A percentile compares a stretch with the other conserved stretches of the same genome.
These are phyloP conservation scores for Menidia beryllina DNA, from an alignment of 2,113 vertebrate genomes.

Conservation along the genomic window DNA sequence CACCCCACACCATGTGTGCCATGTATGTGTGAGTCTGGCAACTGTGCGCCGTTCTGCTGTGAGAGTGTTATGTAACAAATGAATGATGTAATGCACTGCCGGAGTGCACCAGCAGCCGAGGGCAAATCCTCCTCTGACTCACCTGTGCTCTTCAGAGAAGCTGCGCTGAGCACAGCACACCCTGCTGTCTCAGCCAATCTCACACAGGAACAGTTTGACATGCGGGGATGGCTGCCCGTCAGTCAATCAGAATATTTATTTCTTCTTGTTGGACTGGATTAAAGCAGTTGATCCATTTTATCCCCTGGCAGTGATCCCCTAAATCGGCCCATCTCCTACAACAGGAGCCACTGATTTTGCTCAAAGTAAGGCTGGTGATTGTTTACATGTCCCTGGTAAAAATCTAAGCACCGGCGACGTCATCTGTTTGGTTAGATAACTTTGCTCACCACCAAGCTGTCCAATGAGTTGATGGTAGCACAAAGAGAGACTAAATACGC, in stretches of 20 bases:
- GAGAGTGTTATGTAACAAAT: conserved; percentile 77
- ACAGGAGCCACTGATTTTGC: conserved; percentile 45
- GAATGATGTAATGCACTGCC: conserved; percentile 78
- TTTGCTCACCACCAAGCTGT: conserved; percentile 5
- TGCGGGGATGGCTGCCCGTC: conserved; percentile 32
- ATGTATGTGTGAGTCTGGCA: conserved; percentile 41
- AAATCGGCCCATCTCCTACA: conserved; percentile 56
- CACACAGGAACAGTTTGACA: conserved; percentile 8
- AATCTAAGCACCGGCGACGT: conserved; percentile 31
- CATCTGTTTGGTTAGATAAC: conserved; percentile 52
- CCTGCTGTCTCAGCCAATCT: conserved; percentile 14
- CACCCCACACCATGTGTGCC: conserved; percentile 43
- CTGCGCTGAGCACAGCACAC: conserved; percentile 22
- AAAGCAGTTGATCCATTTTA: conserved; percentile 70
- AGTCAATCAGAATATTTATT: conserved; percentile 43
- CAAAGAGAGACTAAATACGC: background rate
- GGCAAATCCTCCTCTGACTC: conserved; percentile 63
- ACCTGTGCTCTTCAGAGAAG: conserved; percentile 71
- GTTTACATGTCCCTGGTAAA: conserved; percentile 19
- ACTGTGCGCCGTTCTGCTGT: conserved; percentile 50
- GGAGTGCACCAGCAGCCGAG: conserved; percentile 64
- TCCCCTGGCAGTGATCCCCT: conserved; percentile 62
- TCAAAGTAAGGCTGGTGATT: conserved; percentile 17
- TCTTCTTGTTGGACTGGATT: conserved; percentile 59
- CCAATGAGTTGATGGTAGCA: background rate